Evolutionary conservation across 1,140 invertebrate species (phyloP), one percentile per base, ranked within the genome.

Genomic region (Laupala kohalensis): DNA sequence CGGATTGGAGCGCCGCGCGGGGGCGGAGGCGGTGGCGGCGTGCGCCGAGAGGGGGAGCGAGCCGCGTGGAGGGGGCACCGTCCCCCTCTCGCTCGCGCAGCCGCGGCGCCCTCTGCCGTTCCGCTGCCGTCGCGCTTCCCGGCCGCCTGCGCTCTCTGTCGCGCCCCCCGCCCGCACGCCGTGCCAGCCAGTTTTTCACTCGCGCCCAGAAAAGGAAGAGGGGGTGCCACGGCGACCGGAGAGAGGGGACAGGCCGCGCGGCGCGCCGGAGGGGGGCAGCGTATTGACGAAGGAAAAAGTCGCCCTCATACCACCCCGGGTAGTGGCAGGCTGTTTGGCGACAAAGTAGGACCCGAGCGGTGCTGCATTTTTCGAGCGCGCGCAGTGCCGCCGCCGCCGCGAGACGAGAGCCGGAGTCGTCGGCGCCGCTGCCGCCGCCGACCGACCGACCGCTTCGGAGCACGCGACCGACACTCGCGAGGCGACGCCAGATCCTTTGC

Each of bases 291-390:
- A 71, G 37, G 73, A 74, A 71, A 75, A 73, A 74, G 74, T 74
- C 72, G 72, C 73, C 72, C 74, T 72, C 73, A 64, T 67, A 64
- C 71, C 72, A 71, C 73, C 74, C 71, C 72, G 67, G 27, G 71
- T 71, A 75, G 74, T 74, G 67, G 73, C 73, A 75, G 73, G 69
- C 69, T 68, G 73, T 74, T 72, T 69, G 53, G 67, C 69, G 73
- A 71, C 73, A 71, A 28, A 63, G 72, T 70, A 71, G 67, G 63
- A 69, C 65, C 67, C 67, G 25, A 68, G 25, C n/a, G 15, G 25
- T 19, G 23, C 23, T 29, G 5, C 28, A 23, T 29, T 68, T 1
- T 23, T 27, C 26, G 5, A 68, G n/a, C 28, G 28, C 23, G n/a
- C 26, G 28, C 27, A 9, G 3, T n/a, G 27, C 27, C 67, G 27